Evolutionary conservation across 1,140 invertebrate genomes (phyloP).

Genomic region (Drosophila sturtevanti): DNA sequence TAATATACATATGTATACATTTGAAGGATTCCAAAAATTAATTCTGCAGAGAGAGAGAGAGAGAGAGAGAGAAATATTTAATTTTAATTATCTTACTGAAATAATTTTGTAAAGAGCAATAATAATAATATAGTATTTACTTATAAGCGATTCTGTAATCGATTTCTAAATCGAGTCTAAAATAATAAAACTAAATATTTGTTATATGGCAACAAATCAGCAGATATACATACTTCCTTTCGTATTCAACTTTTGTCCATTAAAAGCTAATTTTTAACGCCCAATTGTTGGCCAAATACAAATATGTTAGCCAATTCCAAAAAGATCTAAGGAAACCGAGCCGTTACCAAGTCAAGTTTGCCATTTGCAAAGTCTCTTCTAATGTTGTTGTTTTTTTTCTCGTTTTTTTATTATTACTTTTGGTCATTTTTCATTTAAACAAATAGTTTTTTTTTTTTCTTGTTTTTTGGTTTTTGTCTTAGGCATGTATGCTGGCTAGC

Average conservation of each 20-base stretch:
- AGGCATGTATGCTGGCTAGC: constrained; percentile 4
- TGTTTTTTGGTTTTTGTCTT: background rate
- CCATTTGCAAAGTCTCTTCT: constrained; percentile 8
- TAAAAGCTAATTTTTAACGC: constrained; percentile 14
- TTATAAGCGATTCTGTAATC: too few relatives aligned
- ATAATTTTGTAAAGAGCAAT: too few relatives aligned
- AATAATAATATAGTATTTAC: too few relatives aligned
- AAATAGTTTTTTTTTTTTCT: constrained; percentile 4
- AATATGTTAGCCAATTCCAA: constrained; percentile 1
- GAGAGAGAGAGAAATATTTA: too few relatives aligned
- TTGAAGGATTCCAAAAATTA: too few relatives aligned
- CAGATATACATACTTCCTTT: background rate
- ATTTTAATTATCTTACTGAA: too few relatives aligned
- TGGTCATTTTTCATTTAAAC: constrained; percentile 15
- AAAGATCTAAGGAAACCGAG: constrained; percentile 9
- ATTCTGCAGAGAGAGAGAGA: too few relatives aligned
- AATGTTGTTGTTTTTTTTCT: background rate
- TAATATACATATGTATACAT: too few relatives aligned
- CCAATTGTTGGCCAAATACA: constrained; percentile 7
- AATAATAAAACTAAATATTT: too few relatives aligned
- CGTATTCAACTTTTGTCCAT: background rate
- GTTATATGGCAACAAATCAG: too few relatives aligned
- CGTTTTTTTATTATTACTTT: too few relatives aligned
- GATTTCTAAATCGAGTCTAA: too few relatives aligned
- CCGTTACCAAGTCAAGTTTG: constrained; percentile 2